Evolutionary conservation across 37 sponge, comb jelly and placozoan genomes (phyloP), one percentile per base, ranked within the genome.

Genomic region (Aplysina aerophoba): DNA sequence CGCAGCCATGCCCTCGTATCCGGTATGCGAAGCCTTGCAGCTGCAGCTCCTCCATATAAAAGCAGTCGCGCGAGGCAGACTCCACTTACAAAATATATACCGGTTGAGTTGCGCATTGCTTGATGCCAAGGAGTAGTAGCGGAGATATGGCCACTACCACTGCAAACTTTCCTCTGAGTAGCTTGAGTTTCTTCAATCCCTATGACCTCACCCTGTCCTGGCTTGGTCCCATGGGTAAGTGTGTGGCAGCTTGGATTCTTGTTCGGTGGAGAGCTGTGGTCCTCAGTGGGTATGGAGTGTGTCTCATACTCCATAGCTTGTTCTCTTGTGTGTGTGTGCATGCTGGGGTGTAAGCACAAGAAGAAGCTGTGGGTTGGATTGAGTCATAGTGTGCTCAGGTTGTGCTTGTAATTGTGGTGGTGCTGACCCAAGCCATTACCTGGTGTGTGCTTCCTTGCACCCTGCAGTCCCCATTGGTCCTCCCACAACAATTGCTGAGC

Each of bases 201-300:
- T 75, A 75, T 50, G 78, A 75, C 54, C 24, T 75, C 14, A 75
- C 78, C 78, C 78, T 75, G 2, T 75, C 78, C 54, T 75, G 78
- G 78, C 24, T 75, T 3, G 78, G 78, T 1, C 78, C 78, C 37
- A 75, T 75, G 78, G 37, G 78, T 75, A 11, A 75, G 73, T 71
- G 4, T 14, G 20, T 6, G n/a, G 12, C 15, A 13, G 25, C 64
- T 13, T 4, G 12, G 64, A 11, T 8, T 8, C 50, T 44, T 8
- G 6, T 11, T 44, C 8, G 50, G 50, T 3, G 50, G 50, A 8
- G 50, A 8, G 8, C 50, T 44, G 50, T 8, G 3, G 6, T 8
- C 50, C 50, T 44, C 50, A 44, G 50, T 44, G 50, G 50, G 50
- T 3, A 44, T 11, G 8, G 50, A 8, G 50, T 11, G 3, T 44